Percentiles rank a stretch among this genome's conserved stretches.
Conservation (phyloP, 2,888 invertebrate species). For the Pachydiplax longipennis region DNA sequence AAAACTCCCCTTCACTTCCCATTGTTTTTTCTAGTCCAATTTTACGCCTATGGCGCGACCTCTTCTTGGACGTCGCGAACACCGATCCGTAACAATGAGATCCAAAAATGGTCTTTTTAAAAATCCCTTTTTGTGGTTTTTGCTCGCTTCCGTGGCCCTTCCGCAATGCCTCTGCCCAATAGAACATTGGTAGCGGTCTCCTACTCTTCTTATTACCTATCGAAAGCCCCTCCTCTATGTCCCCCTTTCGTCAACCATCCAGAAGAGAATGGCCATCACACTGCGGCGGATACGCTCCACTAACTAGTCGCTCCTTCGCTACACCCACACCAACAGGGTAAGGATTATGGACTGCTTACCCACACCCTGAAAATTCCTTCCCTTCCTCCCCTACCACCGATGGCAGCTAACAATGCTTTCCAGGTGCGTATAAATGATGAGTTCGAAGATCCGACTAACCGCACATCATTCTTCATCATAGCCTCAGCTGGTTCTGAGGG, state of each 20-base stretch:
- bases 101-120: not conserved
- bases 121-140: not conserved
- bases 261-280: slow-evolving; percentile 11
- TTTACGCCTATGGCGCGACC: not conserved
- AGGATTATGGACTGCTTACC: not conserved
- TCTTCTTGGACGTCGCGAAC: not conserved
- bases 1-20: not conserved
- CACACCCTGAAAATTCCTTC: not conserved
- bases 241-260: not conserved
- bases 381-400: not conserved
- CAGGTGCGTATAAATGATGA: not conserved
- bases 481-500: not conserved
- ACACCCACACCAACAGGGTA: not conserved
- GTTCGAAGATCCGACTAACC: not conserved
- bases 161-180: not conserved
- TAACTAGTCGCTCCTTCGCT: not conserved
- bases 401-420: not conserved
- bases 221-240: not conserved
- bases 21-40: slow-evolving; percentile 4
- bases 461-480: not conserved
- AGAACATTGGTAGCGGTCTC: not conserved
- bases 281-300: slow-evolving; percentile 25
- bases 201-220: not conserved
- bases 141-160: not conserved
- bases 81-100: not conserved